Conservation (phyloP, 2,797 vertebrate genomes). For the Lagodon rhomboides region DNA sequence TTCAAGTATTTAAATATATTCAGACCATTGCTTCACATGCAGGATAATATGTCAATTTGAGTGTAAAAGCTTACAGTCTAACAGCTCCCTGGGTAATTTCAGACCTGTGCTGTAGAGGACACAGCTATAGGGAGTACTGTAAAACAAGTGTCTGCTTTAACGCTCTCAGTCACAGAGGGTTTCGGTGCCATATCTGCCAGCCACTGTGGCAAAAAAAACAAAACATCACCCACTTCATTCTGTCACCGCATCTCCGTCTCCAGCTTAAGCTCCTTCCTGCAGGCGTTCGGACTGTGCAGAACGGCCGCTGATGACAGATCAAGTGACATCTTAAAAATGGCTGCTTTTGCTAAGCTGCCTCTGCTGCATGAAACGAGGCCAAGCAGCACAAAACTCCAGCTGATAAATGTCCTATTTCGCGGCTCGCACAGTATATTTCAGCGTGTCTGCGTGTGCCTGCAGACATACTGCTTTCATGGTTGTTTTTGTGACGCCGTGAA, state of each 20-base stretch:
- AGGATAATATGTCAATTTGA: slow-evolving; percentile 22
- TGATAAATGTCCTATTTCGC: slow-evolving; percentile 71
- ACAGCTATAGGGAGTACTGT: slow-evolving; percentile 22
- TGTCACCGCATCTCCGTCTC: slow-evolving; percentile 15
- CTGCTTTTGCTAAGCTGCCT: slow-evolving; percentile 42
- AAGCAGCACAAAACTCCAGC: slow-evolving; percentile 57
- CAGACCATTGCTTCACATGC: slow-evolving; percentile 34
- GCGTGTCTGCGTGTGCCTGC: slow-evolving; percentile 1
- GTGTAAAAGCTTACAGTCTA: slow-evolving; percentile 1
- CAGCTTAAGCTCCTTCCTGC: slow-evolving; percentile 11
- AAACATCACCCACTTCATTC: slow-evolving; percentile 17
- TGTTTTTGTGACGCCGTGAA: background rate
- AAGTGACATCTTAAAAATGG: slow-evolving; percentile 64
- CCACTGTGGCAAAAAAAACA: slow-evolving; percentile 3
- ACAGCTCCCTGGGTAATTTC: background rate
- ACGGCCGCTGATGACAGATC: slow-evolving; percentile 46
- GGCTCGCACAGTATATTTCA: slow-evolving; percentile 21
- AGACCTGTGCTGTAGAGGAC: slow-evolving; percentile 26
- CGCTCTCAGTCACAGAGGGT: slow-evolving; percentile 5
- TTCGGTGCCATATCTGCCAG: slow-evolving; percentile 18
- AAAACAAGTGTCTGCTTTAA: slow-evolving; percentile 45
- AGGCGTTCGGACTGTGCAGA: slow-evolving; percentile 37
- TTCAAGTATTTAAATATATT: slow-evolving; percentile 41
- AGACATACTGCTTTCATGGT: background rate
- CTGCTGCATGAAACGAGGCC: slow-evolving; percentile 60